Evolutionary conservation across 2,797 vertebrate species (phyloP).

Genomic region (Lacerta viridis): DNA sequence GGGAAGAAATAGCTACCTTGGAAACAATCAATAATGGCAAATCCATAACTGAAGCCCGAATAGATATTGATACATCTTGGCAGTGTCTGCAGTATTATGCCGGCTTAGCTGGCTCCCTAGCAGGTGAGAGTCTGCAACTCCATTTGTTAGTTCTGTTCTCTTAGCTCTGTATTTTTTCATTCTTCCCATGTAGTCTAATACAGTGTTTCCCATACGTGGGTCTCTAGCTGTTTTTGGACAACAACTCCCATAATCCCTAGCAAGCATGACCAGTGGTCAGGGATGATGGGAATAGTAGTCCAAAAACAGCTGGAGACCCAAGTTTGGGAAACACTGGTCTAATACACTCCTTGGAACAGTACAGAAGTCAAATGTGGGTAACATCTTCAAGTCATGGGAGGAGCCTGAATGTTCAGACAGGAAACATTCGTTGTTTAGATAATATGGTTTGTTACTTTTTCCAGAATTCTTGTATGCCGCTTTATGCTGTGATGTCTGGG

Average conservation of each 20-base stretch:
- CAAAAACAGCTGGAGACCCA: too few relatives aligned
- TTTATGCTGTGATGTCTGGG: background rate
- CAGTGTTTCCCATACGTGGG: too few relatives aligned
- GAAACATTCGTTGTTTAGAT: constrained; percentile 16
- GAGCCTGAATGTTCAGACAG: background rate
- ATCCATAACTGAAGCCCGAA: constrained; percentile 91
- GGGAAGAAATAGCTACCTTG: constrained; percentile 82
- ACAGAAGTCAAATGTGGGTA: background rate
- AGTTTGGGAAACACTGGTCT: background rate
- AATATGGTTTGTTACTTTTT: background rate
- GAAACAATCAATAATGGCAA: constrained; percentile 97
- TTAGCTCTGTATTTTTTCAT: background rate
- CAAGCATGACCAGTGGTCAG: too few relatives aligned
- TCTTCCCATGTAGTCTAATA: background rate
- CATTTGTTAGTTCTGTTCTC: background rate
- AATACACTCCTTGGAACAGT: background rate
- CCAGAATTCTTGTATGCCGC: background rate
- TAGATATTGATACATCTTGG: constrained; percentile 91
- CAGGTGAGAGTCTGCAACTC: constrained; percentile 82
- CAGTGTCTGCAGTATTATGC: constrained; percentile 94
- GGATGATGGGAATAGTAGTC: too few relatives aligned
- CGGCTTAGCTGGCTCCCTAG: constrained; percentile 89
- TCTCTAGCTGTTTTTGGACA: too few relatives aligned
- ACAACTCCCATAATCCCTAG: too few relatives aligned
- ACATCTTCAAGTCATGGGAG: background rate